Evolutionary conservation across 2,888 invertebrate species (phyloP), one percentile per base, ranked within the genome.

Genomic region (Cryptocephalus moraei): DNA sequence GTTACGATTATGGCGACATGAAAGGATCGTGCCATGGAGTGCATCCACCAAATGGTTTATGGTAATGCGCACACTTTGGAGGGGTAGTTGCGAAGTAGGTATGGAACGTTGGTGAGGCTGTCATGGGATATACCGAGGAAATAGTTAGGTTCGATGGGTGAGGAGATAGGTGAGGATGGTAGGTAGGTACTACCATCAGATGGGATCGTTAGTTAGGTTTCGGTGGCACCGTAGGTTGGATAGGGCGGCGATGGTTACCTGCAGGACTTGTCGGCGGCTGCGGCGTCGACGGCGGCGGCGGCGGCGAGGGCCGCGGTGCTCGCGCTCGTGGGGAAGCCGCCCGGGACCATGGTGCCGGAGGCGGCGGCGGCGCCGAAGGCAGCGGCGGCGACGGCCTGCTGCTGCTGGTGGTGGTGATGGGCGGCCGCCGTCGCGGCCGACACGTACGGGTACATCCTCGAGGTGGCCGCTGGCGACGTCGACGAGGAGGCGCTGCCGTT

Each of bases 391-490:
- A 77, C 78, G 39, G 77, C 78, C 55, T 77, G 76, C 71, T 84
- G 84, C 71, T 84, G 84, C 67, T 84, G 84, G 63, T 86, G 86
- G 60, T 79, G 79, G 64, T 80, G 80, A 58, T 79, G 79, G 40
- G 77, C 77, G 59, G 78, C 77, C n/a, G 70, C 70, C 46, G 68
- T 66, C 40, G 77, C 78, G 53, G 80, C 83, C 61, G 87, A 86
- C 64, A 91, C 91, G 80, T 91, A 91, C 3, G 91, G 91, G 73
- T 91, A 91, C 91, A 91, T 91, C 77, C 90, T 86, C 64, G 84
- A 80, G 56, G 84, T 73, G 58, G 40, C 40, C 4, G 43, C 31
- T 11, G 43, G 32, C 12, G 43, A 31, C 13, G 78, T 77, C 48
- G 77, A 77, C 52, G 77, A 76, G 43, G 77, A 76, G 32, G 77